These are phyloP conservation scores for Philopedon plagiatum DNA, from an alignment of 2,888 invertebrate species.

Conservation along the genomic window DNA sequence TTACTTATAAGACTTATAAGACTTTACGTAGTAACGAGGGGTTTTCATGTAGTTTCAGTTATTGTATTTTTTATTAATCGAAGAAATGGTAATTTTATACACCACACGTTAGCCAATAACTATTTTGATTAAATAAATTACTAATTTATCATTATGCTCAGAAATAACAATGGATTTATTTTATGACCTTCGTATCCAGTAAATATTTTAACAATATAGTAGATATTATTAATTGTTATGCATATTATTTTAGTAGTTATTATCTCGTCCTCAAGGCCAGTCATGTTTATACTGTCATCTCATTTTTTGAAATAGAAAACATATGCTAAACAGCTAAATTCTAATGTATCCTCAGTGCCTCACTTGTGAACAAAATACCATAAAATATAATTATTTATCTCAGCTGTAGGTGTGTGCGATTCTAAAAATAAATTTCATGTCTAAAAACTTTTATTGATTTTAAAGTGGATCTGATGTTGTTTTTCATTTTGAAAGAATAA, in stretches of 20 bases:
- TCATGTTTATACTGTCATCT: not conserved
- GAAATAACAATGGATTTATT: too few relatives aligned
- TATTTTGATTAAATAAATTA: too few relatives aligned
- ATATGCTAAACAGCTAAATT: not conserved
- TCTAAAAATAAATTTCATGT: not conserved
- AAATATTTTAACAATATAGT: not conserved
- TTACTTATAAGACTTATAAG: too few relatives aligned
- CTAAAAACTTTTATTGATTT: not conserved
- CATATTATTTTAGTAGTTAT: not conserved
- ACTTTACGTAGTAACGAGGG: too few relatives aligned
- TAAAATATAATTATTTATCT: not conserved
- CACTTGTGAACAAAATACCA: not conserved
- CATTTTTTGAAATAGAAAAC: not conserved
- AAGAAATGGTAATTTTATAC: too few relatives aligned
- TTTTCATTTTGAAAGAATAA: not conserved
- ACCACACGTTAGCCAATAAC: too few relatives aligned
- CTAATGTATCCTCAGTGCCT: not conserved
- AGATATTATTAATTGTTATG: too few relatives aligned
- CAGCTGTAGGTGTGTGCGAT: not conserved
- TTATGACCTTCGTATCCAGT: not conserved
- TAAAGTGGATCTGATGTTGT: not conserved
- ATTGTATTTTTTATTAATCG: too few relatives aligned
- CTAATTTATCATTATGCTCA: too few relatives aligned
- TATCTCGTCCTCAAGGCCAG: slow-evolving; percentile 3
- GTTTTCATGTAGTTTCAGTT: too few relatives aligned